Evolutionary conservation across 2,113 vertebrate species (phyloP).

Genomic region (Acanthisitta chloris): DNA sequence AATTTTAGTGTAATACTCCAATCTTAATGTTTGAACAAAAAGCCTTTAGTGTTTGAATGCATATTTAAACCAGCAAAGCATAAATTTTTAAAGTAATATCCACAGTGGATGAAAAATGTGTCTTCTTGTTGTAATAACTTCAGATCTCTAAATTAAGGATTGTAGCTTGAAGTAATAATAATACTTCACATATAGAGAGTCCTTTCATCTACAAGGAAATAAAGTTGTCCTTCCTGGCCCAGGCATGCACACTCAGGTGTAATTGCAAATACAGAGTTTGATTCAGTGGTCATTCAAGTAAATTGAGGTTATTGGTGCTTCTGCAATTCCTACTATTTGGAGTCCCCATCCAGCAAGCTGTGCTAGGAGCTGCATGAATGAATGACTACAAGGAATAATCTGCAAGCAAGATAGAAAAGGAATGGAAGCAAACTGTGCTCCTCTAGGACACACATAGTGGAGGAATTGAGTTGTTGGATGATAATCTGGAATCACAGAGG

Average conservation of each 20-base stretch:
- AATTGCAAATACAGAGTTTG: background rate
- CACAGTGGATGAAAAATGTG: background rate
- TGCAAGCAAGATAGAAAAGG: background rate
- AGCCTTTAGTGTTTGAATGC: constrained; percentile 13
- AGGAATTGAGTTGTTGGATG: background rate
- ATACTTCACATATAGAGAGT: background rate
- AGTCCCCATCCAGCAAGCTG: background rate
- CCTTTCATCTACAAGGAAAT: constrained; percentile 18
- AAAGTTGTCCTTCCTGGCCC: background rate
- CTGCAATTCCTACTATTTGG: background rate
- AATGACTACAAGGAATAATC: background rate
- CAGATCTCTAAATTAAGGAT: constrained; percentile 34
- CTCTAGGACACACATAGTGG: background rate
- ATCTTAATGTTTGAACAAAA: constrained; percentile 34
- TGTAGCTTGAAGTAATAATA: background rate
- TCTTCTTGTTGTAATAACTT: constrained; percentile 16
- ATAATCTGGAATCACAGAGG: background rate
- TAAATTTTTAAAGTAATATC: constrained; percentile 46
- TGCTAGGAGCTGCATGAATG: background rate
- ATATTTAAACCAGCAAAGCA: constrained; percentile 36
- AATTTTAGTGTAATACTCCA: background rate
- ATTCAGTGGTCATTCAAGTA: background rate
- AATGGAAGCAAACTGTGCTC: background rate
- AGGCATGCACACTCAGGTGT: background rate
- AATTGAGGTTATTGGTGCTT: constrained; percentile 11